phyloP scores from a whole-genome alignment of 2,888 invertebrate species.

The Auanema sp. region DNA sequence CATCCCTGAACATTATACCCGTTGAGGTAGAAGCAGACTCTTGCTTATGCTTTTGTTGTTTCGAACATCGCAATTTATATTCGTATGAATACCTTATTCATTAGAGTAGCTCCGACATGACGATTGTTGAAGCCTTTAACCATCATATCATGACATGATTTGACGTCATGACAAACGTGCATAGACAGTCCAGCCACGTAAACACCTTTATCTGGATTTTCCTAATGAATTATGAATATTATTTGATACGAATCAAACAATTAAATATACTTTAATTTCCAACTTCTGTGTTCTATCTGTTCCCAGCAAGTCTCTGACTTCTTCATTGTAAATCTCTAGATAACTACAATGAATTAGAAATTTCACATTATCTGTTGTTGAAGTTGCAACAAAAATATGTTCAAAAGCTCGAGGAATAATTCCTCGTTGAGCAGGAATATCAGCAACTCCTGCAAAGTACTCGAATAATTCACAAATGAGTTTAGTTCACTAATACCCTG shows the following conservation, averaged over 20 bases:
- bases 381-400: constrained; percentile 80
- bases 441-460: constrained; percentile 27
- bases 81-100: constrained; percentile 78
- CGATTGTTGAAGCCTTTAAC: constrained; percentile 79
- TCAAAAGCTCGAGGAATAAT: constrained; percentile 73
- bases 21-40: neutral
- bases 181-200: constrained; percentile 71
- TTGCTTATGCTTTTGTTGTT: no score
- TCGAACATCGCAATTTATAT: no score
- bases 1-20: no score
- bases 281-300: constrained; percentile 71
- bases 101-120: constrained; percentile 81
- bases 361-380: constrained; percentile 75
- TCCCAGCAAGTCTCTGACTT: constrained; percentile 75
- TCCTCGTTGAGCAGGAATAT: constrained; percentile 65
- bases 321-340: constrained; percentile 83
- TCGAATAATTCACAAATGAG: neutral
- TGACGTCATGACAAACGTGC: constrained; percentile 76
- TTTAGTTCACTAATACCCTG: constrained; percentile 72
- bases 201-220: constrained; percentile 55
- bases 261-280: constrained; percentile 71
- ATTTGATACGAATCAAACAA: neutral
- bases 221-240: constrained; percentile 14
- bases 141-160: constrained; percentile 78
- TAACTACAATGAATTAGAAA: constrained; percentile 79